Conservation (phyloP, 2,888 invertebrate genomes). For the Caenorhabditis angaria region DNA sequence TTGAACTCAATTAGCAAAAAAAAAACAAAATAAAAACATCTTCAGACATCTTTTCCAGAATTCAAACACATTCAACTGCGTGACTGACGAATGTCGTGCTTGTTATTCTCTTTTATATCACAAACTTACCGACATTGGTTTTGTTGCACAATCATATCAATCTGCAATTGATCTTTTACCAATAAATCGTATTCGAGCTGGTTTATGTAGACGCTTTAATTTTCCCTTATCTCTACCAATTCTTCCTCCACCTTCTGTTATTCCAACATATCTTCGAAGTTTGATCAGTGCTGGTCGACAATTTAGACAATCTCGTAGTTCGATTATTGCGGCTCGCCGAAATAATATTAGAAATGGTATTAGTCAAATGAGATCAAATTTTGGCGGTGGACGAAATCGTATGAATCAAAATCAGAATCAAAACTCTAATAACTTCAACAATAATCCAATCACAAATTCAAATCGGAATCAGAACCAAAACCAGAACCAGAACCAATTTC, state of each 20-base stretch:
- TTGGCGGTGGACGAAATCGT: neutral
- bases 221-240: constrained; percentile 14
- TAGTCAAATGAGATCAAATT: too few relatives aligned
- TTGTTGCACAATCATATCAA: constrained; percentile 40
- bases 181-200: constrained; percentile 20
- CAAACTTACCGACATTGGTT: constrained; percentile 58
- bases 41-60: constrained; percentile 47
- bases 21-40: constrained; percentile 3
- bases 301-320: neutral
- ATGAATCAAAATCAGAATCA: too few relatives aligned
- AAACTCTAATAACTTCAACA: too few relatives aligned
- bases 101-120: constrained; percentile 62
- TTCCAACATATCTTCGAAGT: neutral
- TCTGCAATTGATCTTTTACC: constrained; percentile 27
- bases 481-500: too few relatives aligned
- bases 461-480: too few relatives aligned
- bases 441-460: too few relatives aligned
- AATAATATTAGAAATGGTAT: neutral
- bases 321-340: too few relatives aligned
- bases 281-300: constrained; percentile 1
- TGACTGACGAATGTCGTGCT: constrained; percentile 58
- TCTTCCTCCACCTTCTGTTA: neutral
- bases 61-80: constrained; percentile 57
- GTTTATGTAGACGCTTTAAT: constrained; percentile 26
- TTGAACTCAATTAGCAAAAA: neutral